phyloP scores from a whole-genome alignment of 1,140 invertebrate genomes.

The Drosophila leontia region DNA sequence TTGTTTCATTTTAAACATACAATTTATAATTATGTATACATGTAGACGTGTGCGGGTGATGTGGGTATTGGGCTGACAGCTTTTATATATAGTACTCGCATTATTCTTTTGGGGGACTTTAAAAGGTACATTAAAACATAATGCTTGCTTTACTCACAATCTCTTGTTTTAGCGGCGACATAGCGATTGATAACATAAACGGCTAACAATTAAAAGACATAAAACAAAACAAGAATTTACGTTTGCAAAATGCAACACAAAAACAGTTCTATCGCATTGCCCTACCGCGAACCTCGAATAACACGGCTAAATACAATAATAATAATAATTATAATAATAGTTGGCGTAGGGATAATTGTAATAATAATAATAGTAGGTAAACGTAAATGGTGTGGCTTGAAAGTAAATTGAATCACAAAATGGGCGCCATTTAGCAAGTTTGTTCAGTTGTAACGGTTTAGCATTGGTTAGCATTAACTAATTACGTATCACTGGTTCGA shows the following conservation, averaged over 20 bases:
- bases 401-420: constrained; percentile 75
- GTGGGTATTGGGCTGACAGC: constrained; percentile 23
- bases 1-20: constrained; percentile 38
- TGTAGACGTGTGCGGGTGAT: constrained; percentile 22
- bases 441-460: constrained; percentile 54
- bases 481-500: constrained; percentile 80
- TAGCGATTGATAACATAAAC: constrained; percentile 61
- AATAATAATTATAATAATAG: constrained; percentile 27
- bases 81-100: constrained; percentile 11
- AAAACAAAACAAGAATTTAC: constrained; percentile 78
- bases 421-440: constrained; percentile 69
- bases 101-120: constrained; percentile 15
- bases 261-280: constrained; percentile 64
- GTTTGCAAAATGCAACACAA: constrained; percentile 61
- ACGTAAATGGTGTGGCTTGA: constrained; percentile 53
- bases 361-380: constrained; percentile 38
- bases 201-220: constrained; percentile 81
- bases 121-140: constrained; percentile 77
- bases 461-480: constrained; percentile 45
- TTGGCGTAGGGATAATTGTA: constrained; percentile 35
- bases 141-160: constrained; percentile 26
- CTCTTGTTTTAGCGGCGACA: constrained; percentile 47
- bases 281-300: constrained; percentile 34
- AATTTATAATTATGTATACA: constrained; percentile 32
- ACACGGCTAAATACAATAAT: constrained; percentile 42